Percentiles rank a stretch among this genome's conserved stretches.
Conservation (phyloP, 2,888 invertebrate genomes). For the Drosophila cyrtoloma region DNA sequence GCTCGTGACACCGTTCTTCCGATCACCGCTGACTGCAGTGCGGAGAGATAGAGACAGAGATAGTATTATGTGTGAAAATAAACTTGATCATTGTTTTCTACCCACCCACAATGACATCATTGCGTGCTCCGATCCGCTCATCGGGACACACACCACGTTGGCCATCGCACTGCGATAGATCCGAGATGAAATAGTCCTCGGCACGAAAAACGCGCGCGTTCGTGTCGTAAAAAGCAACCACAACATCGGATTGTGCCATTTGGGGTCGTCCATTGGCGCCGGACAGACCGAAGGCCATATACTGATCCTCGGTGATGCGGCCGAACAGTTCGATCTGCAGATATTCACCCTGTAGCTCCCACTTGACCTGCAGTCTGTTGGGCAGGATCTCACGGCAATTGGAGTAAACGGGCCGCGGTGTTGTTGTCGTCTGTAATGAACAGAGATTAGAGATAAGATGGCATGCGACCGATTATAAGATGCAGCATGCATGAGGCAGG, state of each 20-base stretch:
- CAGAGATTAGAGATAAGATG: conserved; percentile 15
- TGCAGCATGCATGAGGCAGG: conserved; percentile 57
- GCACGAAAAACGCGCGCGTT: conserved; percentile 88
- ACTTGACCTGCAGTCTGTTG: conserved; percentile 93
- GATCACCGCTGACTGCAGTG: conserved; percentile 89
- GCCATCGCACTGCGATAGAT: conserved; percentile 93
- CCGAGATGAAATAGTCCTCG: conserved; percentile 94
- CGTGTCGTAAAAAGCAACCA: conserved; percentile 91
- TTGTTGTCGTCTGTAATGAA: conserved; percentile 90
- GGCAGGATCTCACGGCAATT: conserved; percentile 95
- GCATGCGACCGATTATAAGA: neutral
- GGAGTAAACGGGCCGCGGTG: conserved; percentile 88
- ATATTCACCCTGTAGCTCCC: conserved; percentile 92
- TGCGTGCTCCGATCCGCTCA: conserved; percentile 91
- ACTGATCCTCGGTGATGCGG: conserved; percentile 92
- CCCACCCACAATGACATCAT: conserved; percentile 90
- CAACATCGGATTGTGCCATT: conserved; percentile 94
- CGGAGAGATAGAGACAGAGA: neutral
- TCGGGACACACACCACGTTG: conserved; percentile 95
- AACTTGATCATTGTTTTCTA: neutral
- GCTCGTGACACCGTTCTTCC: conserved; percentile 92
- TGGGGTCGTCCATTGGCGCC: conserved; percentile 90
- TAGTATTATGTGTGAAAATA: neutral
- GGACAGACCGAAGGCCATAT: conserved; percentile 94
- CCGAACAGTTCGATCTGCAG: conserved; percentile 93